A percentile compares a stretch with the other conserved stretches of the same genome.
Conservation (phyloP, 2,113 vertebrate genomes). For the Danio rerio region DNA sequence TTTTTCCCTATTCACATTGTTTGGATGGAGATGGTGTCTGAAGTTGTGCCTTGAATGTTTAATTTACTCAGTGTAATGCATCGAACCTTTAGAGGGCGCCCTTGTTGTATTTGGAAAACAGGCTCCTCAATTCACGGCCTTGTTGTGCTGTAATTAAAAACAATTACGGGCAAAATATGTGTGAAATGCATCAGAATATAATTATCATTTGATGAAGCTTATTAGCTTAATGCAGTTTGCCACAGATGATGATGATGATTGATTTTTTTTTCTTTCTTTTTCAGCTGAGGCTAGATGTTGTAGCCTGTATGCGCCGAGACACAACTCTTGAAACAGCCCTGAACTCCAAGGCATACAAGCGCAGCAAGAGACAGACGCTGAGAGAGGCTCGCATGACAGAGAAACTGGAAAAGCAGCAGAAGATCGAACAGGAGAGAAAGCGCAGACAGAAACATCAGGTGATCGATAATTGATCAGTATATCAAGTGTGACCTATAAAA, state of each 20-base stretch:
- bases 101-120: conserved; percentile 16
- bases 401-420: conserved; percentile 98
- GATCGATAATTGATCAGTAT: conserved; percentile 14
- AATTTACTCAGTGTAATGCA: not conserved
- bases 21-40: not conserved
- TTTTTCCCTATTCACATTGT: not conserved
- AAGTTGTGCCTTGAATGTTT: conserved; percentile 17
- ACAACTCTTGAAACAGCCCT: conserved; percentile 95
- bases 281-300: conserved; percentile 95
- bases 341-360: conserved; percentile 97
- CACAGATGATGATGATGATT: not conserved
- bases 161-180: not conserved
- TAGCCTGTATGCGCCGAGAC: conserved; percentile 96
- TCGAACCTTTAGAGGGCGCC: conserved; percentile 49
- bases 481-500: not conserved
- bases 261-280: not conserved
- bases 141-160: not conserved
- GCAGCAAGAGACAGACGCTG: conserved; percentile 96
- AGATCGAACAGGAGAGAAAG: conserved; percentile 97
- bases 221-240: conserved; percentile 6
- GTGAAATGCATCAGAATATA: conserved; percentile 13
- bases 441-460: conserved; percentile 99
- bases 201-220: conserved; percentile 22
- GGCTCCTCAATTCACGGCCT: not conserved
- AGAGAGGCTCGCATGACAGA: conserved; percentile 97